Conservation (phyloP, 2,888 invertebrate species). For the Synergus japonicus region DNA sequence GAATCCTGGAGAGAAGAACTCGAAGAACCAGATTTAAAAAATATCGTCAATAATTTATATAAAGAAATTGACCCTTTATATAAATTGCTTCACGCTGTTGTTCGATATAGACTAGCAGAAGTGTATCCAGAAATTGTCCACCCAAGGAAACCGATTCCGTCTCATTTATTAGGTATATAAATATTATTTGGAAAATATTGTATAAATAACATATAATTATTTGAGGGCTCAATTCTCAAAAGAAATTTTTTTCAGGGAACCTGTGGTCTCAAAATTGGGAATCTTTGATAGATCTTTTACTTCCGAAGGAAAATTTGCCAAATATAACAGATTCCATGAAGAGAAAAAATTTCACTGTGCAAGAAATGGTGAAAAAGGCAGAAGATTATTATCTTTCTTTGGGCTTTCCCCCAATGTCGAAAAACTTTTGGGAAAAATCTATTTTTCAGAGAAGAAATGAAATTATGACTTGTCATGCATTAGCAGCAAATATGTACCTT, state of each 20-base stretch:
- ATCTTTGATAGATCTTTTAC: conserved; percentile 80
- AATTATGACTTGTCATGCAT: conserved; percentile 82
- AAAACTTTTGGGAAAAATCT: conserved; percentile 82
- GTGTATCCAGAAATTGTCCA: conserved; percentile 79
- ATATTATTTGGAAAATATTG: background rate
- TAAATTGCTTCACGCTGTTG: conserved; percentile 85
- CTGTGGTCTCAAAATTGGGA: conserved; percentile 88
- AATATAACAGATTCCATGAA: conserved; percentile 79
- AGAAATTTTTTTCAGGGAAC: conserved; percentile 77
- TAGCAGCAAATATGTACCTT: conserved; percentile 86
- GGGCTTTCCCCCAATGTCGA: conserved; percentile 82
- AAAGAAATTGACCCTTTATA: conserved; percentile 83
- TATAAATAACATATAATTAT: background rate
- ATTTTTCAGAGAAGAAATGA: conserved; percentile 76
- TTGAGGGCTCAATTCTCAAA: background rate
- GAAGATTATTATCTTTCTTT: conserved; percentile 85
- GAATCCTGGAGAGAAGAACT: conserved; percentile 83
- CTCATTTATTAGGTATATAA: conserved; percentile 82
- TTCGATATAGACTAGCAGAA: conserved; percentile 81
- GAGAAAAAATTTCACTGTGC: conserved; percentile 80
- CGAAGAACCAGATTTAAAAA: conserved; percentile 81
- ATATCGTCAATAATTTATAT: conserved; percentile 80
- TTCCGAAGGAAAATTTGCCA: conserved; percentile 75
- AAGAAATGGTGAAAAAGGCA: conserved; percentile 81
- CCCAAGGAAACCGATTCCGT: conserved; percentile 82